Percentiles rank a stretch among this genome's conserved stretches.
Evolutionary conservation across 2,797 vertebrate species (phyloP).

Genomic region (Neostethus bicornis): DNA sequence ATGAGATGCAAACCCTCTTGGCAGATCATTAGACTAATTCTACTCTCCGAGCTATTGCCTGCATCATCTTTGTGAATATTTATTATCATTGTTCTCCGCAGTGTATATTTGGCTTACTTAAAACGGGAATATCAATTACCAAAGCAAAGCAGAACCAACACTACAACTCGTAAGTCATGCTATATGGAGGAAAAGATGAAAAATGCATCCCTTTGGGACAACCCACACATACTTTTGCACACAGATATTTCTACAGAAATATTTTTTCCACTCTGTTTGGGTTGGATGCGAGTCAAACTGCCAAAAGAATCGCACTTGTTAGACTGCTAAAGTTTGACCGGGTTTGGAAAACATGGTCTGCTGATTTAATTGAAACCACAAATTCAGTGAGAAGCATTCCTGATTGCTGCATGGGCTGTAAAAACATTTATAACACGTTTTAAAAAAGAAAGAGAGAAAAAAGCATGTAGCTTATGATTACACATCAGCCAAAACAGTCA

Average conservation of each 20-base stretch:
- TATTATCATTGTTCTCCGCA: slow-evolving; percentile 64
- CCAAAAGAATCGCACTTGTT: slow-evolving; percentile 60
- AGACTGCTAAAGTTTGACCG: slow-evolving; percentile 54
- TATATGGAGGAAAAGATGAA: slow-evolving; percentile 27
- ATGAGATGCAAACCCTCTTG: slow-evolving; percentile 56
- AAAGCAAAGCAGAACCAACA: slow-evolving; percentile 34
- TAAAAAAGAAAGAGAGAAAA: slow-evolving; percentile 5
- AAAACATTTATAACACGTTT: slow-evolving; percentile 40
- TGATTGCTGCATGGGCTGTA: slow-evolving; percentile 36
- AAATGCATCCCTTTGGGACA: slow-evolving; percentile 15
- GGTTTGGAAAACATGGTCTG: slow-evolving; percentile 45
- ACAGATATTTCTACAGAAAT: slow-evolving; percentile 47
- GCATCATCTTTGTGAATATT: slow-evolving; percentile 69
- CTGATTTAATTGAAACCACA: slow-evolving; percentile 58
- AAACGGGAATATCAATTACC: slow-evolving; percentile 71
- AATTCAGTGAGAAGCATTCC: slow-evolving; percentile 49
- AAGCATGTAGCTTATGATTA: slow-evolving; percentile 51
- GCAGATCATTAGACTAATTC: slow-evolving; percentile 68
- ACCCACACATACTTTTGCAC: slow-evolving; percentile 17
- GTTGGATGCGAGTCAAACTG: slow-evolving; percentile 63
- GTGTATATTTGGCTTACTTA: slow-evolving; percentile 54
- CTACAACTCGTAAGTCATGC: slow-evolving; percentile 20
- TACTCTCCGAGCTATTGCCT: slow-evolving; percentile 63
- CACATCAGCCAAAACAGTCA: slow-evolving; percentile 19
- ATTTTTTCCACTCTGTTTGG: slow-evolving; percentile 58